Conservation (phyloP, 2,113 vertebrate genomes). For the Phyllostomus discolor region DNA sequence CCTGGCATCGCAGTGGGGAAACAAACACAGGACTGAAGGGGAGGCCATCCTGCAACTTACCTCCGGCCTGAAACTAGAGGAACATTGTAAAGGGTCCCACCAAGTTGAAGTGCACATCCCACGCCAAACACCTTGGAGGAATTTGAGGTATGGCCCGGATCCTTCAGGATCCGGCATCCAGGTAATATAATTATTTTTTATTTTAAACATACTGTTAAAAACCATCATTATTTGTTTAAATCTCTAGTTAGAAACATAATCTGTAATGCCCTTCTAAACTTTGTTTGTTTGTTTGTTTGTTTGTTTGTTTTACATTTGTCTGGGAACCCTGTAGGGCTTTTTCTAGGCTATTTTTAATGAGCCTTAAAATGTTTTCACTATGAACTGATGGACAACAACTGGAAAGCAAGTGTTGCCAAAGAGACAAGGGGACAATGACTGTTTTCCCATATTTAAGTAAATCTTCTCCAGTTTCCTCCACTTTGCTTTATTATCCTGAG, state of each 20-base stretch:
- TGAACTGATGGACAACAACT: background rate
- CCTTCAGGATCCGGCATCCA: background rate
- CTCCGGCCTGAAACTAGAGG: background rate
- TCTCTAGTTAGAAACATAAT: background rate
- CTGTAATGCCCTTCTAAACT: background rate
- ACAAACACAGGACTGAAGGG: background rate
- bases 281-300: background rate
- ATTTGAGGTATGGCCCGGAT: background rate
- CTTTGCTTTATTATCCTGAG: background rate
- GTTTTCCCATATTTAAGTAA: background rate
- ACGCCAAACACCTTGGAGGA: no score
- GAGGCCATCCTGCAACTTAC: background rate
- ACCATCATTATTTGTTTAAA: background rate
- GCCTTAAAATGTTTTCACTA: background rate
- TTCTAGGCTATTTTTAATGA: constrained; percentile 20
- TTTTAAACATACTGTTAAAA: background rate
- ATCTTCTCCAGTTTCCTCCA: background rate
- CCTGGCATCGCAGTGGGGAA: constrained; percentile 33
- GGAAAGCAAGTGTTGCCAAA: background rate
- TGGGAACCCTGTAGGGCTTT: background rate
- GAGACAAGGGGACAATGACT: background rate
- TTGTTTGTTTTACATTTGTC: background rate
- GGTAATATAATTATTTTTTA: background rate
- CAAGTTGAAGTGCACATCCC: background rate
- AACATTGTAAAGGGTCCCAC: background rate